Evolutionary conservation across 2,113 vertebrate species (phyloP).

Genomic region (Antechinus stuartii): DNA sequence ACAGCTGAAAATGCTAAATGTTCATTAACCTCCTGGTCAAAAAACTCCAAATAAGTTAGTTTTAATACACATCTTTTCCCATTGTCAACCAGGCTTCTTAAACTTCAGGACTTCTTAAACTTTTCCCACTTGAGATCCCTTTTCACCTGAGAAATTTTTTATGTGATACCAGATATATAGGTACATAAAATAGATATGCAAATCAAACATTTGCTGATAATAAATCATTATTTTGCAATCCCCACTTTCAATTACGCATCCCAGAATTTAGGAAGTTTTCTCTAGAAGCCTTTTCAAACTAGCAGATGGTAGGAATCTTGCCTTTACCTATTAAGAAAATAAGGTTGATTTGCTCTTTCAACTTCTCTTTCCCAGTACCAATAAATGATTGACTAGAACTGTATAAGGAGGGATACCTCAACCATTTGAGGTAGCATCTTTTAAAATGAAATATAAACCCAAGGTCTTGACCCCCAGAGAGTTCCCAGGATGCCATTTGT

Average conservation of each 20-base stretch:
- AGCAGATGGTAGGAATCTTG: neutral
- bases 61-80: neutral
- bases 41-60: neutral
- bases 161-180: too few species aligned
- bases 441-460: slow-evolving; percentile 55
- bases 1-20: too few species aligned
- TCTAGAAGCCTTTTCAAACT: slow-evolving; percentile 31
- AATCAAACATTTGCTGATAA: too few species aligned
- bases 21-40: neutral
- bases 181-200: too few species aligned
- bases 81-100: neutral
- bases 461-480: neutral
- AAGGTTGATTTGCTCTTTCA: neutral
- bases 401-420: slow-evolving; percentile 6
- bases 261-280: neutral
- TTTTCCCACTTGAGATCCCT: too few species aligned
- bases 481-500: slow-evolving; percentile 35
- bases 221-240: too few species aligned
- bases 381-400: slow-evolving; percentile 4
- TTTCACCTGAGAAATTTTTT: too few species aligned
- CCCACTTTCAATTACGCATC: too few species aligned
- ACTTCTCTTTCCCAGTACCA: neutral
- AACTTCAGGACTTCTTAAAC: too few species aligned
- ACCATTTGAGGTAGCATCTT: slow-evolving; percentile 49
- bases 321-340: slow-evolving; percentile 41